phyloP scores from a whole-genome alignment of 2,888 invertebrate genomes.

The Scaptomyza tumidula region DNA sequence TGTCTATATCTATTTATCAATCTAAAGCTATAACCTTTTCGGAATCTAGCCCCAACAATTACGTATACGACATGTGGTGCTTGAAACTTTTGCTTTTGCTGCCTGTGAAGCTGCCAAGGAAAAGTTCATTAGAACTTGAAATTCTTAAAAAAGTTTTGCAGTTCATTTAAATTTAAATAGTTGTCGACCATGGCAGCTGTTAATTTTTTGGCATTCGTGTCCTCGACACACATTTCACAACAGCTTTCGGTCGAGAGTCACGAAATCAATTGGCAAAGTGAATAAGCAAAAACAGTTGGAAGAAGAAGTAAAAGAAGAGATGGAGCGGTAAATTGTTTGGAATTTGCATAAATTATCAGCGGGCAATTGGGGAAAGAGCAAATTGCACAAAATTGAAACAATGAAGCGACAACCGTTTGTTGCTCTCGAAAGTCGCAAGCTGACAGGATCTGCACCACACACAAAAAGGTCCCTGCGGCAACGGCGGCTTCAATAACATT shows the following conservation, averaged over 20 bases:
- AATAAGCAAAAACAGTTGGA: conserved; percentile 34
- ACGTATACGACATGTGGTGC: not conserved
- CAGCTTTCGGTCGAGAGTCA: conserved; percentile 56
- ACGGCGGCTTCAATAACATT: conserved; percentile 51
- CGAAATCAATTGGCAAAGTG: conserved; percentile 70
- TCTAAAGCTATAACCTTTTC: not conserved
- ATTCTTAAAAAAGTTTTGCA: conserved; percentile 1
- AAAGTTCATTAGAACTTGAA: conserved; percentile 7
- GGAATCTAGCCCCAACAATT: not conserved
- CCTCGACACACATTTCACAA: conserved; percentile 62
- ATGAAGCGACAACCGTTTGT: conserved; percentile 49
- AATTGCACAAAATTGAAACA: conserved; percentile 67
- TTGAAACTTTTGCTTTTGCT: not conserved
- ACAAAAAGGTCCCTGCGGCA: conserved; percentile 23
- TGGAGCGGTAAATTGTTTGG: conserved; percentile 44
- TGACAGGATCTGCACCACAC: conserved; percentile 3
- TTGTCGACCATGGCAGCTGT: conserved; percentile 26
- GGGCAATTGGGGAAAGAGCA: conserved; percentile 47
- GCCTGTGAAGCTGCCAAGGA: not conserved
- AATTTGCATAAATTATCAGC: conserved; percentile 74
- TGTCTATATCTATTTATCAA: not conserved
- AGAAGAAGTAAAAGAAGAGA: not conserved
- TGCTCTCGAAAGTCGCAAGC: conserved; percentile 18
- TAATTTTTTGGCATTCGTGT: conserved; percentile 53
- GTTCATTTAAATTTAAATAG: conserved; percentile 13